A percentile compares a stretch with the other conserved stretches of the same genome.
phyloP scores from a whole-genome alignment of 2,888 invertebrate species.

The Biston betularia region DNA sequence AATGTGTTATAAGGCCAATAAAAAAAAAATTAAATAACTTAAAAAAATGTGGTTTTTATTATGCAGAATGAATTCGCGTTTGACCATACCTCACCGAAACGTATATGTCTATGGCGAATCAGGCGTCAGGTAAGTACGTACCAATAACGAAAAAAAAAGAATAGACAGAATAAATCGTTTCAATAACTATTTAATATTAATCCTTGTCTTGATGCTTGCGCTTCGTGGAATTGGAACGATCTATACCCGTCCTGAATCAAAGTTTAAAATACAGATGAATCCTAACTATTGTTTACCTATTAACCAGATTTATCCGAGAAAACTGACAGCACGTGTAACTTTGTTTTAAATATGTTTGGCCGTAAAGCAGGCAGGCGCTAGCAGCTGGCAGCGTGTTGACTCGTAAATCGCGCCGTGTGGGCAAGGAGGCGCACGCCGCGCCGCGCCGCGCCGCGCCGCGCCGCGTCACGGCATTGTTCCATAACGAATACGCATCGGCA shows the following conservation, averaged over 20 bases:
- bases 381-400: conserved; percentile 33
- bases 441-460: conserved; percentile 24
- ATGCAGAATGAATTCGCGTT: too few relatives aligned
- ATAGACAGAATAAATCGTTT: too few relatives aligned
- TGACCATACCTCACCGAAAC: too few relatives aligned
- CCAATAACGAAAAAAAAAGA: too few relatives aligned
- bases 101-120: too few relatives aligned
- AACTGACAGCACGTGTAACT: not conserved
- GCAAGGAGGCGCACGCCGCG: conserved; percentile 27
- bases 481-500: conserved; percentile 34
- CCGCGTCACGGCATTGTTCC: conserved; percentile 41
- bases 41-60: too few relatives aligned
- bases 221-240: not conserved
- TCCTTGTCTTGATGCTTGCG: not conserved
- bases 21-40: too few relatives aligned
- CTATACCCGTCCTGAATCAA: not conserved
- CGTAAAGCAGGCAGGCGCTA: not conserved
- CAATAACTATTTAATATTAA: not conserved
- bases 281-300: conserved; percentile 6
- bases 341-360: not conserved
- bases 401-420: conserved; percentile 33
- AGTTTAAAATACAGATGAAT: not conserved
- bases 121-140: too few relatives aligned
- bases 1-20: too few relatives aligned
- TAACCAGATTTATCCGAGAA: not conserved